These are phyloP conservation scores for Xestia xanthographa DNA, from an alignment of 2,888 invertebrate genomes.

Conservation along the genomic window DNA sequence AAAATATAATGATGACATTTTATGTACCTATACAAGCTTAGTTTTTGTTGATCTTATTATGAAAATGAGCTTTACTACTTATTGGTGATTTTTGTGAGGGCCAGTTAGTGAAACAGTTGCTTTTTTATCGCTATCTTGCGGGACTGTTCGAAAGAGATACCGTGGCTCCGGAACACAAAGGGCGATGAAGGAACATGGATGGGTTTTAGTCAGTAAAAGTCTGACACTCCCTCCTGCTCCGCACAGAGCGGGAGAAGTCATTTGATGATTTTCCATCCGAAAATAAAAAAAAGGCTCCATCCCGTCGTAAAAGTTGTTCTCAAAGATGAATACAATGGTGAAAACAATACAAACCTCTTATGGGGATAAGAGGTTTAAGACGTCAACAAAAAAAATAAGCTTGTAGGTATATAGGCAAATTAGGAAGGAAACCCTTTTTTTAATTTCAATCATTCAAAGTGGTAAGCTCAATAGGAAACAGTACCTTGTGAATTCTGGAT, in stretches of 20 bases:
- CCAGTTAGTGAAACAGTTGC: background rate
- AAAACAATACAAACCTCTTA: too few species aligned
- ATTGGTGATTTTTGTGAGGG: background rate
- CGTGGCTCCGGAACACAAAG: too few species aligned
- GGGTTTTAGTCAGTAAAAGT: too few species aligned
- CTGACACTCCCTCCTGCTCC: too few species aligned
- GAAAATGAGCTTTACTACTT: background rate
- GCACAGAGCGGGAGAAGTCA: too few species aligned
- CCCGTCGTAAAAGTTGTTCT: background rate
- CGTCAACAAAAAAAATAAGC: background rate
- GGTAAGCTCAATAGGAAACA: background rate
- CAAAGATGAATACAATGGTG: background rate
- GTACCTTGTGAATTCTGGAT: conserved; percentile 85
- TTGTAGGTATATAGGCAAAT: background rate
- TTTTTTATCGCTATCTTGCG: background rate
- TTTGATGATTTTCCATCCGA: too few species aligned
- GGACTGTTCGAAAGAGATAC: too few species aligned
- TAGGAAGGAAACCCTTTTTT: background rate
- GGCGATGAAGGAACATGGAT: too few species aligned
- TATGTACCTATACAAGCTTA: background rate
- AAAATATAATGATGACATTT: background rate
- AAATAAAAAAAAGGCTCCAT: too few species aligned
- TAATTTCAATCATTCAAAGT: background rate
- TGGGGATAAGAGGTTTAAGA: background rate
- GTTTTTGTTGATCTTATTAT: background rate